These are phyloP conservation scores for Ormyrus pomaceus DNA, from an alignment of 2,888 invertebrate species.

Conservation along the genomic window DNA sequence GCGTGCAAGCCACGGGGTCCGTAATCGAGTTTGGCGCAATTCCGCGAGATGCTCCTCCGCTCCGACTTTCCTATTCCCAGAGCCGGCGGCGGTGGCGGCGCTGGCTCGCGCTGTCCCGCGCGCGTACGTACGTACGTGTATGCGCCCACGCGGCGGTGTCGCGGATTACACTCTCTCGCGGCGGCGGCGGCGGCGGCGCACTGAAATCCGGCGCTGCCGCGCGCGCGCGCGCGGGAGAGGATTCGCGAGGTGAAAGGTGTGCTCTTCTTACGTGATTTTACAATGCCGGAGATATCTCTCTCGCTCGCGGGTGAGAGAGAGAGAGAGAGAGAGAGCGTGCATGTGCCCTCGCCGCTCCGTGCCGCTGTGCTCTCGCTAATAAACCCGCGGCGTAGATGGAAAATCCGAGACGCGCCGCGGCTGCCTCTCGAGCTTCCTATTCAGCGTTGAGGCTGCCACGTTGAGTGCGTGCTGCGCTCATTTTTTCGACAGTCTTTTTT, in stretches of 20 bases:
- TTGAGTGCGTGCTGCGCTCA: too few relatives aligned
- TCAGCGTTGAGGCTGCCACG: too few relatives aligned
- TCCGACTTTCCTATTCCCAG: conserved; percentile 38
- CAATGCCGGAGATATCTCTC: conserved; percentile 61
- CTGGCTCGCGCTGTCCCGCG: neutral
- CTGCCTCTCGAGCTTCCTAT: too few relatives aligned
- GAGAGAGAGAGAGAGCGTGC: too few relatives aligned
- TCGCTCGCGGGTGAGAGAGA: neutral
- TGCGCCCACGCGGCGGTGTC: conserved; percentile 49
- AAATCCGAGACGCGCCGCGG: conserved; percentile 20
- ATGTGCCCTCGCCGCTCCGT: neutral
- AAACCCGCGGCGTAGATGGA: conserved; percentile 51
- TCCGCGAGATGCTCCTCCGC: conserved; percentile 30
- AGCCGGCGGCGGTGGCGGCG: neutral
- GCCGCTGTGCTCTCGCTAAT: conserved; percentile 51
- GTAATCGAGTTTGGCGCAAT: conserved; percentile 11
- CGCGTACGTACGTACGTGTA: neutral
- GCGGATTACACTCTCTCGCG: conserved; percentile 30
- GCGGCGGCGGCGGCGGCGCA: neutral
- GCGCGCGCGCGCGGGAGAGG: conserved; percentile 25
- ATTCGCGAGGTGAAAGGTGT: conserved; percentile 70
- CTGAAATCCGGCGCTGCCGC: neutral
- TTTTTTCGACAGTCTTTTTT: too few relatives aligned
- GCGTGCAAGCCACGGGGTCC: too few relatives aligned
- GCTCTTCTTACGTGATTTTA: conserved; percentile 72